phyloP scores from a whole-genome alignment of 2,888 invertebrate genomes.

The Tanypteryx hageni region DNA sequence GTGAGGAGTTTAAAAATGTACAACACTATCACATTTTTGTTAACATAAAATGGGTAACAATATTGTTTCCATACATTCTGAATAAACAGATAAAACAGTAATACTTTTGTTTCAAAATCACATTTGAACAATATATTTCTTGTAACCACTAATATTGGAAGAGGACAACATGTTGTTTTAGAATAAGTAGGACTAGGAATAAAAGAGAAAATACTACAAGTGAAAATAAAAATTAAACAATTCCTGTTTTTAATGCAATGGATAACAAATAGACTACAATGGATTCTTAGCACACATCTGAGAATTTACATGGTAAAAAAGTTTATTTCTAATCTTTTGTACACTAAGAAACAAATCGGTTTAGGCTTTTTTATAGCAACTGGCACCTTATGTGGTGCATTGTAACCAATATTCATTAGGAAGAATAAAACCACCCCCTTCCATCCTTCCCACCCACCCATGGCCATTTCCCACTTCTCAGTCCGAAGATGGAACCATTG shows the following conservation, averaged over 20 bases:
- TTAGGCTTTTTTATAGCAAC: background rate
- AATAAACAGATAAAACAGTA: conserved; percentile 64
- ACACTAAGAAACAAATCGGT: conserved; percentile 55
- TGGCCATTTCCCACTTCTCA: background rate
- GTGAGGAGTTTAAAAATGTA: conserved; percentile 61
- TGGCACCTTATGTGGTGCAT: background rate
- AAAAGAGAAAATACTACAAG: conserved; percentile 52
- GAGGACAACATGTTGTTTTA: conserved; percentile 58
- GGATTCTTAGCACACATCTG: conserved; percentile 51
- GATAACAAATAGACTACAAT: conserved; percentile 63
- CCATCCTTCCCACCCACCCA: background rate
- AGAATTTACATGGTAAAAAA: conserved; percentile 61
- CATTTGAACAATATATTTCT: conserved; percentile 63
- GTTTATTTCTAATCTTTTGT: conserved; percentile 61
- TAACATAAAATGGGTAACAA: conserved; percentile 64
- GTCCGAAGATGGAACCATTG: background rate
- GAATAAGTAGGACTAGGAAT: conserved; percentile 60
- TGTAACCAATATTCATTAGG: background rate
- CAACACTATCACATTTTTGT: conserved; percentile 64
- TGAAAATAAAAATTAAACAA: conserved; percentile 58
- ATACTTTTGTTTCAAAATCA: conserved; percentile 63
- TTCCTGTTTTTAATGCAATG: conserved; percentile 55
- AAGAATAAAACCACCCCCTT: conserved; percentile 29
- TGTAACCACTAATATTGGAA: conserved; percentile 64
- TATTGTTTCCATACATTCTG: conserved; percentile 44